Percentiles rank a stretch among this genome's conserved stretches.
These are phyloP conservation scores for Mesembrinibis cayennensis DNA, from an alignment of 2,113 vertebrate species.

Conservation along the genomic window DNA sequence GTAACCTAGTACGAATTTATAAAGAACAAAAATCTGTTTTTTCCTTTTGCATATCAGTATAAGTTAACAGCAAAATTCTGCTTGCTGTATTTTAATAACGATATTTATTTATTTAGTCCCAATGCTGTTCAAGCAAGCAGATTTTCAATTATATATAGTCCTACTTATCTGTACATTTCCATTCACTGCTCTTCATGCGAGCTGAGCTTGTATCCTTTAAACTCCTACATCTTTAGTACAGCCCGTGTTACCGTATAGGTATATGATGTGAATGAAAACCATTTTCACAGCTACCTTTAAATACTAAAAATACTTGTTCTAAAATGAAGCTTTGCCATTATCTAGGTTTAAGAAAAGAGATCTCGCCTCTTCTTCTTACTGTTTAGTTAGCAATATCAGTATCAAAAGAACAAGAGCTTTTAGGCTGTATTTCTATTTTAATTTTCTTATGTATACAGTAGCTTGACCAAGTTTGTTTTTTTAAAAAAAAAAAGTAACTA, in stretches of 20 bases:
- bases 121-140: background rate
- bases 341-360: background rate
- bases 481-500: background rate
- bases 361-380: background rate
- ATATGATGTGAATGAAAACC: background rate
- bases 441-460: background rate
- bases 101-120: background rate
- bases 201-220: background rate
- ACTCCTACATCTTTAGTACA: background rate
- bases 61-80: background rate
- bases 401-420: background rate
- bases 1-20: accelerated
- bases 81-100: background rate
- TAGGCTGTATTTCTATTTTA: background rate
- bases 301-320: background rate
- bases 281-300: accelerated
- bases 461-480: background rate
- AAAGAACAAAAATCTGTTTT: background rate
- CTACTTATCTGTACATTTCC: background rate
- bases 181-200: background rate
- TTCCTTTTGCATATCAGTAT: accelerated
- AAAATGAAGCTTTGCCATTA: background rate
- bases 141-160: background rate
- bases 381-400: background rate
- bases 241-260: background rate